Percentiles rank a stretch among this genome's conserved stretches.
phyloP scores from a whole-genome alignment of 2,113 vertebrate genomes.

The Toxotes chatareus region DNA sequence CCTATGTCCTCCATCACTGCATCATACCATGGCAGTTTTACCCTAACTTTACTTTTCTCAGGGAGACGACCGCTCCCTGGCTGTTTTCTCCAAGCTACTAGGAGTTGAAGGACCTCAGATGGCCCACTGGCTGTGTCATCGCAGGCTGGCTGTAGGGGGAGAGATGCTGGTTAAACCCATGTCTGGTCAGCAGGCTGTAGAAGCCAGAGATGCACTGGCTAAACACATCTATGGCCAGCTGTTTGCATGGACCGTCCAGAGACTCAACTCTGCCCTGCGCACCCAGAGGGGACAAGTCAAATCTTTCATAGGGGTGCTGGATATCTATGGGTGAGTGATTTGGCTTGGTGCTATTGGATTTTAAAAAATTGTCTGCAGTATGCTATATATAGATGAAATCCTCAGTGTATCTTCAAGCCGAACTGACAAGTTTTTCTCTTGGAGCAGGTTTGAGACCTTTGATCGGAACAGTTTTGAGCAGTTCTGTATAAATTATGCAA shows the following conservation, averaged over 20 bases:
- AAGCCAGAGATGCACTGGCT: conserved; percentile 82
- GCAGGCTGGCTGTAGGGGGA: conserved; percentile 80
- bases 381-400: not conserved
- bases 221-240: conserved; percentile 84
- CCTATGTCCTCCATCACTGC: not conserved
- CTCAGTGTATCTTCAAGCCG: not conserved
- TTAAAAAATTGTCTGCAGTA: not conserved
- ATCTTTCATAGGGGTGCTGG: conserved; percentile 84
- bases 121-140: conserved; percentile 86
- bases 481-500: conserved; percentile 89
- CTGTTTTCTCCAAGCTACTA: conserved; percentile 82
- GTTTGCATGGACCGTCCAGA: conserved; percentile 84
- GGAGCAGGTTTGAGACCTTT: conserved; percentile 86
- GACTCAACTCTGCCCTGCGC: conserved; percentile 82
- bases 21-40: not conserved
- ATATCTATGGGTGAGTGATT: conserved; percentile 85
- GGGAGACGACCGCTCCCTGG: conserved; percentile 76
- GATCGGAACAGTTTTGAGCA: conserved; percentile 89
- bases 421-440: conserved; percentile 31
- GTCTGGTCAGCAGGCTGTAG: conserved; percentile 78
- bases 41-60: conserved; percentile 54
- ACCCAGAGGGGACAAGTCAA: conserved; percentile 58
- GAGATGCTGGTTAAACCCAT: conserved; percentile 85
- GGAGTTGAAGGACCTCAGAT: conserved; percentile 82
- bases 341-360: not conserved